Conservation (phyloP, 2,113 vertebrate genomes). For the Centropus unirufus region DNA sequence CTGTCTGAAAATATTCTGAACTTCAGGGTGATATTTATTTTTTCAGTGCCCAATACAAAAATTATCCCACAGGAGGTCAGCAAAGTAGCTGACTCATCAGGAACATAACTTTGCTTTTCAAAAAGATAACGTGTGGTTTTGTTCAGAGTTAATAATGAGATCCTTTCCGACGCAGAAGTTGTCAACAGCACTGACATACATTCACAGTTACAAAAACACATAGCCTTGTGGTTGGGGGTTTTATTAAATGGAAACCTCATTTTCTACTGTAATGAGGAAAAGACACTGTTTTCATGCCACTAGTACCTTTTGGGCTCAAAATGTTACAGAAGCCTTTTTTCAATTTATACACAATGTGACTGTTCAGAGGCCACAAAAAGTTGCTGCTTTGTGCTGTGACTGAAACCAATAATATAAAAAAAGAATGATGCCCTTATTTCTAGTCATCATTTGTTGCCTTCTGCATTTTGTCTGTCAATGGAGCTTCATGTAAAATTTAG, state of each 20-base stretch:
- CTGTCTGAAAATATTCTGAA: conserved; percentile 64
- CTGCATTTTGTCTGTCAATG: background rate
- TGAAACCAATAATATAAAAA: background rate
- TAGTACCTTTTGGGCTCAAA: conserved; percentile 41
- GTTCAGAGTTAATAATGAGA: conserved; percentile 55
- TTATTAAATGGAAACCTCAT: conserved; percentile 46
- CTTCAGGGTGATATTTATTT: conserved; percentile 50
- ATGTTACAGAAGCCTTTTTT: background rate
- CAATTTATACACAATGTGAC: background rate
- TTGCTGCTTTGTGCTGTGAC: background rate
- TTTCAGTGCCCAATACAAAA: conserved; percentile 24
- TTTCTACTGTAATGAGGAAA: conserved; percentile 28
- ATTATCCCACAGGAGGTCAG: conserved; percentile 58
- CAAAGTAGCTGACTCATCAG: conserved; percentile 9
- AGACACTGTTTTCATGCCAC: background rate
- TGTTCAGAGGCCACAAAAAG: background rate
- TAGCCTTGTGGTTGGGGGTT: conserved; percentile 5
- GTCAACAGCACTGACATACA: conserved; percentile 38
- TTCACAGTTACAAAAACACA: conserved; percentile 18
- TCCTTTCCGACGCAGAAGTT: conserved; percentile 36
- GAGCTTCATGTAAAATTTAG: background rate
- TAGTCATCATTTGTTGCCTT: background rate
- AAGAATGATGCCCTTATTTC: background rate
- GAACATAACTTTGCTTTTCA: conserved; percentile 1
- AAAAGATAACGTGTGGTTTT: conserved; percentile 50